These are phyloP conservation scores for Eupithecia centaureata DNA, from an alignment of 2,888 invertebrate genomes.

Conservation along the genomic window DNA sequence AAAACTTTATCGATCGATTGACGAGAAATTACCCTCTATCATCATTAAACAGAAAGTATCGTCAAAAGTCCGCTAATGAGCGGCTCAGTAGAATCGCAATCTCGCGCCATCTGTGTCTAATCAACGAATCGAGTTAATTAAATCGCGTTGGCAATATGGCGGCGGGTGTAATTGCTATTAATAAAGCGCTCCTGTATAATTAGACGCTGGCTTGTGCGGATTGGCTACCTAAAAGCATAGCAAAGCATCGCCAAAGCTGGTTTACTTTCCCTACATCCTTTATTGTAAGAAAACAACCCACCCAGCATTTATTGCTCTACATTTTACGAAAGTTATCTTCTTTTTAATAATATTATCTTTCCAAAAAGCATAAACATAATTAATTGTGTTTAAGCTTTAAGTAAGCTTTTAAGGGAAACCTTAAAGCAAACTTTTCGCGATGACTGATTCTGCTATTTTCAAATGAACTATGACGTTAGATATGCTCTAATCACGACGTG, in stretches of 20 bases:
- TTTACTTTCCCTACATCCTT: slow-evolving; percentile 7
- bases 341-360: background rate
- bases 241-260: slow-evolving; percentile 16
- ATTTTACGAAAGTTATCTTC: background rate
- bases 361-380: background rate
- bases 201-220: slow-evolving; percentile 74
- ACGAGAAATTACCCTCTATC: slow-evolving; percentile 22
- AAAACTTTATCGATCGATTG: background rate
- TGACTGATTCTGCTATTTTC: slow-evolving; percentile 8
- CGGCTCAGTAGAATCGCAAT: slow-evolving; percentile 67
- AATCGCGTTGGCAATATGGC: slow-evolving; percentile 82
- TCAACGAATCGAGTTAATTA: slow-evolving; percentile 83
- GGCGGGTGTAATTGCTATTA: slow-evolving; percentile 82
- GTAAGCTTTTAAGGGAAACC: too few relatives aligned
- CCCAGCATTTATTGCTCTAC: background rate
- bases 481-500: slow-evolving; percentile 79
- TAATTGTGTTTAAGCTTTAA: too few relatives aligned
- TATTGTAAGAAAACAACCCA: background rate
- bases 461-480: slow-evolving; percentile 32
- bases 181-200: slow-evolving; percentile 83
- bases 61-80: slow-evolving; percentile 72
- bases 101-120: slow-evolving; percentile 81
- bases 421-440: too few relatives aligned
- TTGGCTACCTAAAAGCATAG: slow-evolving; percentile 64
- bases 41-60: slow-evolving; percentile 34